Evolutionary conservation across 1,140 invertebrate genomes (phyloP), one percentile per base, ranked within the genome.

Genomic region (Thaumatotibia leucotreta): DNA sequence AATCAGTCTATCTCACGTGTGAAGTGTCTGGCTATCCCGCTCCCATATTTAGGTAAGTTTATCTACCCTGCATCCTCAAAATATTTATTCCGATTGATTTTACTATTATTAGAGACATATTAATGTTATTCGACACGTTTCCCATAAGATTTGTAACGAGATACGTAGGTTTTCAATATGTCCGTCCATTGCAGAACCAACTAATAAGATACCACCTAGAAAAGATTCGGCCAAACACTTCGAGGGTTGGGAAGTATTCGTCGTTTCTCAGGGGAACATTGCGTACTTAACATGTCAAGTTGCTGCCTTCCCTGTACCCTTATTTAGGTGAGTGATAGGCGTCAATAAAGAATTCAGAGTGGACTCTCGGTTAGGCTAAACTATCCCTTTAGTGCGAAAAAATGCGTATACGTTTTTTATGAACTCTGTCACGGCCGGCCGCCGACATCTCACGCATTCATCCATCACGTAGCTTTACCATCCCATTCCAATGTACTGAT

Each of bases 231-330:
- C 93, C 75, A 93, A 93, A 80, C 90, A 93, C 85, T 95, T 94
- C 78, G 93, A 93, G 73, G 94, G 94, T 83, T 93, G 93, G 87
- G 92, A 94, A 84, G 92, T 96, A 67, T 86, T 95, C 67, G 93
- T 93, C 82, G 93, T 95, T 64, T 84, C 92, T 27, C 81, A 89
- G 81, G 89, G 86, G 58, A 86, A 88, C 70, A 84, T 87, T 68
- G 92, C 92, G 74, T 95, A 94, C 77, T 91, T 95, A 83, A 93
- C 92, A 74, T 95, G 94, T 85, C 94, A 94, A 86, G 93, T 94
- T 63, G 92, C 93, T 75, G 94, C 93, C 75, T 94, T 92, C 87
- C 94, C 94, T 71, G 93, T 93, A 72, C 94, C 95, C 73, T 81
- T 93, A 73, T 95, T 93, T 91, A 94, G 94, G 95, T 95, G 91